phyloP scores from a whole-genome alignment of 2,888 invertebrate species.

The Carcina quercana region DNA sequence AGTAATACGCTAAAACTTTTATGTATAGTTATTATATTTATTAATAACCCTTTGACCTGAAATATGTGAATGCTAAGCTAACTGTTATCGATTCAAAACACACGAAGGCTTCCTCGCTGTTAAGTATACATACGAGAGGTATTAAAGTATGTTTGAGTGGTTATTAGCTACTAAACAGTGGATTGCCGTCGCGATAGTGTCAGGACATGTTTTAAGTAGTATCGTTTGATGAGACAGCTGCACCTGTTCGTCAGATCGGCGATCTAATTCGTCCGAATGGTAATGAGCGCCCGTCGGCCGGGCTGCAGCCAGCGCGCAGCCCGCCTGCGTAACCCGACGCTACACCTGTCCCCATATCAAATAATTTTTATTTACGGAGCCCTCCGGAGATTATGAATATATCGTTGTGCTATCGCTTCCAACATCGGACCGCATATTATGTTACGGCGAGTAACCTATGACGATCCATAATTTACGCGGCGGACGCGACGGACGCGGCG shows the following conservation, averaged over 20 bases:
- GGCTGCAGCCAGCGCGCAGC: conserved; percentile 10
- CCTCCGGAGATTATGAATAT: conserved; percentile 64
- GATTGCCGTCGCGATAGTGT: conserved; percentile 56
- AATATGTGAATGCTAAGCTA: no score
- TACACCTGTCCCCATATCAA: conserved; percentile 63
- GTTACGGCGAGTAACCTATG: conserved; percentile 52
- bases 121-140: neutral
- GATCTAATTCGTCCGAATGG: conserved; percentile 59
- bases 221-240: conserved; percentile 46
- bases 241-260: conserved; percentile 44
- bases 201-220: conserved; percentile 36
- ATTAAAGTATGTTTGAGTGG: conserved; percentile 23
- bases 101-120: no score
- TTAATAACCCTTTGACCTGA: no score
- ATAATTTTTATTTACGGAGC: conserved; percentile 66
- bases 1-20: no score
- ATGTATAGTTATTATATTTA: no score
- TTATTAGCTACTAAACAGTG: conserved; percentile 44
- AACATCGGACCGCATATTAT: conserved; percentile 56
- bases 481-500: conserved; percentile 26
- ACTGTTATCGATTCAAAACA: no score
- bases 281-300: conserved; percentile 44
- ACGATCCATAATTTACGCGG: conserved; percentile 48
- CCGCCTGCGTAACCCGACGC: conserved; percentile 55
- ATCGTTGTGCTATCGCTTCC: conserved; percentile 50